These are phyloP conservation scores for Laterallus jamaicensis DNA, from an alignment of 2,113 vertebrate species.

Conservation along the genomic window DNA sequence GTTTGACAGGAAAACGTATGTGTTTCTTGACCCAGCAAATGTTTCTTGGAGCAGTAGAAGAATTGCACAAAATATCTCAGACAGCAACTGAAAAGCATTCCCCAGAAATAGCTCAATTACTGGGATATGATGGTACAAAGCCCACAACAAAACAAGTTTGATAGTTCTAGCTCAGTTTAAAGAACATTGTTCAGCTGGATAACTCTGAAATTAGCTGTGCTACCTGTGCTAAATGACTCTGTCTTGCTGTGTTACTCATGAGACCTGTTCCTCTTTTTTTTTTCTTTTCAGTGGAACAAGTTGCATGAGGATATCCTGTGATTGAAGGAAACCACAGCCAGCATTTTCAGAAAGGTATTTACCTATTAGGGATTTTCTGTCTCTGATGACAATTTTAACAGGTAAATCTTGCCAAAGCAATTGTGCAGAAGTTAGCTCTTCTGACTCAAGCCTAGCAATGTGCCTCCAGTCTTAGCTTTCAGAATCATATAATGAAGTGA, in stretches of 20 bases:
- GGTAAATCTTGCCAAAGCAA: background rate
- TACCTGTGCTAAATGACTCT: background rate
- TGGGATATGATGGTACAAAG: background rate
- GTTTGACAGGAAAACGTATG: conserved; percentile 38
- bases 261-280: background rate
- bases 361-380: background rate
- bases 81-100: background rate
- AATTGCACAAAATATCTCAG: background rate
- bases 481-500: background rate
- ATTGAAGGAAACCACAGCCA: background rate
- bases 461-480: background rate
- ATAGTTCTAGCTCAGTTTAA: background rate
- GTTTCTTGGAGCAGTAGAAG: background rate
- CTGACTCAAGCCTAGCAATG: background rate
- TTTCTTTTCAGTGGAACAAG: background rate
- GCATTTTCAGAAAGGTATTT: background rate
- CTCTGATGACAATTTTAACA: background rate
- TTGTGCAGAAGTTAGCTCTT: background rate
- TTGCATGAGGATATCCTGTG: background rate
- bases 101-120: background rate
- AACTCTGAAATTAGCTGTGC: background rate
- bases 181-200: background rate
- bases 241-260: background rate
- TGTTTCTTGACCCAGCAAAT: background rate
- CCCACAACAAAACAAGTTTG: background rate